Evolutionary conservation across 1,140 invertebrate genomes (phyloP).

Genomic region (Argopecten irradians): DNA sequence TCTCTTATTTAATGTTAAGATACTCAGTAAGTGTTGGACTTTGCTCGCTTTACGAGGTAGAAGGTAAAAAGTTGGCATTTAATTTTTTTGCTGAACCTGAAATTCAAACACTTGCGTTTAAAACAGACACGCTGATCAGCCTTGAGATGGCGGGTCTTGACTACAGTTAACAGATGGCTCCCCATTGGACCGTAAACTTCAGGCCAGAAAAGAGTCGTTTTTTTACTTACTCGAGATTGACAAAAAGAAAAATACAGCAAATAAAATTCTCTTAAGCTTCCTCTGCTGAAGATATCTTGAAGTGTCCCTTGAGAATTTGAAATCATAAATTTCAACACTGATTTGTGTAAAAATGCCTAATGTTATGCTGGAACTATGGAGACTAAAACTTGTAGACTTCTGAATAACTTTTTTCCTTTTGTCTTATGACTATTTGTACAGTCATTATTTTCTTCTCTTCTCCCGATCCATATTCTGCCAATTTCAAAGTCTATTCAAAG

Average conservation of each 20-base stretch:
- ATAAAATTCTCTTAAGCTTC: conserved; percentile 8
- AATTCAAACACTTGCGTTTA: background rate
- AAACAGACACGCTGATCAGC: background rate
- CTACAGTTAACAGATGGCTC: background rate
- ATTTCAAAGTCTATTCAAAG: too few relatives aligned
- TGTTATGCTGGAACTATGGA: too few relatives aligned
- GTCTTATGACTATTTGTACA: too few relatives aligned
- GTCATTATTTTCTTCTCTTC: too few relatives aligned
- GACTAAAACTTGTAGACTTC: too few relatives aligned
- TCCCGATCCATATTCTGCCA: too few relatives aligned
- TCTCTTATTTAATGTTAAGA: background rate
- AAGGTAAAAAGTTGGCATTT: background rate
- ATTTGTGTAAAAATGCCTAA: background rate
- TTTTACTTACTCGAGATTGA: background rate
- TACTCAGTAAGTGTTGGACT: background rate
- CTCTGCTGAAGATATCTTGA: background rate
- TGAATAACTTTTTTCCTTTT: too few relatives aligned
- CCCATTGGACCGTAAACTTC: background rate
- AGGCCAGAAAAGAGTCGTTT: background rate
- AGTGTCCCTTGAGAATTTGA: background rate
- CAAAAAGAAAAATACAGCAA: background rate
- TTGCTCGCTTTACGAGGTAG: background rate
- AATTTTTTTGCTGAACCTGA: background rate
- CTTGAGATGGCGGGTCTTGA: background rate
- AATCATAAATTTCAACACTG: background rate